Evolutionary conservation across 2,113 vertebrate genomes (phyloP), one percentile per base, ranked within the genome.

Genomic region (Ascaphus truei): DNA sequence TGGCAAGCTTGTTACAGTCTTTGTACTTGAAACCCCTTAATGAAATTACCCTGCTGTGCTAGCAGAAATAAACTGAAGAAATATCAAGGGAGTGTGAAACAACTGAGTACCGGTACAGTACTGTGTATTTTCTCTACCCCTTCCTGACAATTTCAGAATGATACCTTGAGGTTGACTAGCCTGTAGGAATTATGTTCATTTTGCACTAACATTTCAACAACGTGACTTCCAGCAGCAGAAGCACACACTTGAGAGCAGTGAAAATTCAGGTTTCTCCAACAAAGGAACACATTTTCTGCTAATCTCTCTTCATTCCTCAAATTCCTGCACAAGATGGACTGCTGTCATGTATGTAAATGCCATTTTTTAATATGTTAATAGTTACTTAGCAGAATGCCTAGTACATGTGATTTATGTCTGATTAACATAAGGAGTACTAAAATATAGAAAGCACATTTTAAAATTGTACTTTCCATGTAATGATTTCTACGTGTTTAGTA

Each of bases 311-410:
- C 36, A n/a, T 55, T 15, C 37, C 27, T 30, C 25, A n/a, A 43
- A 4, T 45, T 47, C 23, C 47, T n/a, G 23, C 50, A 10, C 8
- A 15, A 18, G 55, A 68, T 68, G 66, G 66, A 68, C 23, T 68
- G 66, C 55, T 68, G 66, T n/a, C 66, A 68, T n/a, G 66, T 68
- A 68, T 20, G 66, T 68, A 50, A 4, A n/a, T n/a, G n/a, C n/a
- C n/a, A n/a, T n/a, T n/a, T n/a, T n/a, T n/a, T n/a, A n/a, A n/a
- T n/a, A n/a, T n/a, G n/a, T n/a, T n/a, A n/a, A n/a, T n/a, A n/a
- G n/a, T n/a, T n/a, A n/a, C n/a, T n/a, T n/a, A n/a, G n/a, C n/a
- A n/a, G n/a, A n/a, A n/a, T n/a, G n/a, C n/a, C n/a, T n/a, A n/a
- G n/a, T n/a, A n/a, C n/a, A n/a, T n/a, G n/a, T n/a, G n/a, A n/a